These are phyloP conservation scores for Archivesica marissinica DNA, from an alignment of 1,140 invertebrate species.

Conservation along the genomic window DNA sequence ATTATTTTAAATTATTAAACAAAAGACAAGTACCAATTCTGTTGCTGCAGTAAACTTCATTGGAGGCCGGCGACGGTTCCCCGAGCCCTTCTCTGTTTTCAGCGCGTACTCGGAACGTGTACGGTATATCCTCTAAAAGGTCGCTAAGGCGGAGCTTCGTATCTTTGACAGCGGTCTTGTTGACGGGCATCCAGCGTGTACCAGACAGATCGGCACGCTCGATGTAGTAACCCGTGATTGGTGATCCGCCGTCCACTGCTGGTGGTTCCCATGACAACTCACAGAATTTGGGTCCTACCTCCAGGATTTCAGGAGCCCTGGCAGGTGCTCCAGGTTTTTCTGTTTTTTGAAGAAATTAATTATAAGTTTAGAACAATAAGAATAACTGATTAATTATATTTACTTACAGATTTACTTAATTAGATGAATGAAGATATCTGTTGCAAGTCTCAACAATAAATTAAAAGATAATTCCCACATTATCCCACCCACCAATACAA, in stretches of 20 bases:
- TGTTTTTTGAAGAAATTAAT: conserved; percentile 31
- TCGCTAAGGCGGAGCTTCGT: conserved; percentile 93
- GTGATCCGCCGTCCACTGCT: conserved; percentile 98
- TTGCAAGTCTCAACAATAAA: too few relatives aligned
- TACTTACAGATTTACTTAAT: neutral
- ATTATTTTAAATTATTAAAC: too few relatives aligned
- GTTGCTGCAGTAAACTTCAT: conserved; percentile 91
- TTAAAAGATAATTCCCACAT: too few relatives aligned
- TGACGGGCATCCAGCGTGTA: conserved; percentile 95
- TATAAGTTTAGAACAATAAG: neutral
- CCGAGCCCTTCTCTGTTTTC: conserved; percentile 98
- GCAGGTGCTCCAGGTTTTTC: conserved; percentile 75
- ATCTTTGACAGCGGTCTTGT: conserved; percentile 91
- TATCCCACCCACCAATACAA: too few relatives aligned
- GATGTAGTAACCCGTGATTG: conserved; percentile 92
- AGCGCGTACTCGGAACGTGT: conserved; percentile 98
- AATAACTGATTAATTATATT: neutral
- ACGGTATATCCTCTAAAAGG: conserved; percentile 93
- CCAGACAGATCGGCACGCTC: conserved; percentile 84
- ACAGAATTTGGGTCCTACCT: conserved; percentile 96
- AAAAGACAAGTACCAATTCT: conserved; percentile 87
- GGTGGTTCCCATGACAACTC: conserved; percentile 98
- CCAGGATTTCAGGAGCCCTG: conserved; percentile 87
- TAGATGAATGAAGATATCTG: too few relatives aligned
- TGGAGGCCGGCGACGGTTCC: conserved; percentile 89